Base-by-base conservation (phyloP, 2,113 vertebrate species). In the Melanerpes formicivorus region DNA sequence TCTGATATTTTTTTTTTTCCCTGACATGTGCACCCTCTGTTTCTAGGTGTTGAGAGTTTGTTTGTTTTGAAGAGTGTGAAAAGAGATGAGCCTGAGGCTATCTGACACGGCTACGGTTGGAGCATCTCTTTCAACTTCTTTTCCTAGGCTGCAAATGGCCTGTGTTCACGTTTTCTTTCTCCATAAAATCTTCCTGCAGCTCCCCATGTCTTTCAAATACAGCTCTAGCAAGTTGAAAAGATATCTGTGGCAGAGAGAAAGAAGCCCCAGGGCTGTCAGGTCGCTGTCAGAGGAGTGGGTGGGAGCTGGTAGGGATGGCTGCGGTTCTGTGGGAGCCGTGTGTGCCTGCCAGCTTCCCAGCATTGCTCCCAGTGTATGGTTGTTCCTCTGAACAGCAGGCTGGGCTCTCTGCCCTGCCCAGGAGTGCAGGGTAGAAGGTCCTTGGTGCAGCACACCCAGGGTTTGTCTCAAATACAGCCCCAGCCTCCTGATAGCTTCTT, bases 81-180 rank as follows among this genome's bases (percentile, higher is more conserved):
- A 54, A 84, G 71, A 87, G 89, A 76, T 73, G 67, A 84, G 94
- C 93, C 91, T 0, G 79, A 89, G 94, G 93, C 95, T 63, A 70
- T 84, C 87, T 92, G 89, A 87, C 91, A 87, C 4, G 0, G 80
- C 87, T 79, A 10, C 0, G 8, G 42, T 46, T 72, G 80, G 75
- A 89, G 92, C 90, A 83, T 76, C 87, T 92, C 90, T 96, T 94
- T 96, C 84, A 92, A 37, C 81, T 90, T 56, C 59, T 84, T 84
- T 76, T 84, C 87, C 87, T 67, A 14, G 72, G 25, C 87, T 95
- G 75, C 42, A 82, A 80, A 89, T 85, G 92, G 71, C 62, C 64
- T 83, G 13, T 18, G 23, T 25, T 90, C 87, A 16, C 50, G 0
- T 29, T 21, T 44, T 26, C 64, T 62, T 60, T 50, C 22, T 14